Base-by-base conservation (phyloP, 2,113 vertebrate species). In the Sorex araneus region DNA sequence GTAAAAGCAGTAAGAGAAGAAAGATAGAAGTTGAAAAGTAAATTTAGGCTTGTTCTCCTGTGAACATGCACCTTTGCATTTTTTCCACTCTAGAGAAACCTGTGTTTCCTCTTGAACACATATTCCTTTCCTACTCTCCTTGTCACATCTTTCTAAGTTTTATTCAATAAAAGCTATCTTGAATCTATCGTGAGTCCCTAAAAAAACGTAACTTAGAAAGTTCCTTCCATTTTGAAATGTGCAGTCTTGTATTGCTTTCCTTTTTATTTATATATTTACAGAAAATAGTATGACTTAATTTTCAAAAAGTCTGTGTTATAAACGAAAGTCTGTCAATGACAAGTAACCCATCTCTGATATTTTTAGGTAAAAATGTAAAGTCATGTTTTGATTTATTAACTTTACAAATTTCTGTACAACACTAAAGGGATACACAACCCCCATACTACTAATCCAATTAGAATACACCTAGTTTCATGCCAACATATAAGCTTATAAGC, bases 271-370 rank as follows among this genome's bases (percentile, higher is more conserved):
- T 2, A 9, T 32, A 74, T 50, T 32, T 78, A 50, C 47, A 76
- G 74, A 89, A 90, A 95, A 78, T n/a, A 11, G 16, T 57, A 74
- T 19, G 8, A 18, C 30, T 43, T 93, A 73, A 34, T 45, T 80
- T 91, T 80, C 21, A 80, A 54, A 36, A 69, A 54, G 10, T 57
- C 32, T 1, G 6, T 19, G 15, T 30, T 21, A 40, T 57, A 63
- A 36, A 30, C 43, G 32, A 89, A 43, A 87, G 2, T 30, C 13
- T 43, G 28, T 70, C 2, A 15, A 16, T 36, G 21, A 80, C 40
- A 79, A 40, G 6, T 32, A 54, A n/a, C 23, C 6, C 30, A 13
- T 69, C 47, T 93, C 84, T 40, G 40, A 16, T 50, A 27, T 47
- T 50, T 34, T 64, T 50, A 85, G 47, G 19, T 74, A 23, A 78